Percentiles rank a stretch among this genome's conserved stretches.
Evolutionary conservation across 2,113 vertebrate species (phyloP).

Genomic region (Prolemur simus): DNA sequence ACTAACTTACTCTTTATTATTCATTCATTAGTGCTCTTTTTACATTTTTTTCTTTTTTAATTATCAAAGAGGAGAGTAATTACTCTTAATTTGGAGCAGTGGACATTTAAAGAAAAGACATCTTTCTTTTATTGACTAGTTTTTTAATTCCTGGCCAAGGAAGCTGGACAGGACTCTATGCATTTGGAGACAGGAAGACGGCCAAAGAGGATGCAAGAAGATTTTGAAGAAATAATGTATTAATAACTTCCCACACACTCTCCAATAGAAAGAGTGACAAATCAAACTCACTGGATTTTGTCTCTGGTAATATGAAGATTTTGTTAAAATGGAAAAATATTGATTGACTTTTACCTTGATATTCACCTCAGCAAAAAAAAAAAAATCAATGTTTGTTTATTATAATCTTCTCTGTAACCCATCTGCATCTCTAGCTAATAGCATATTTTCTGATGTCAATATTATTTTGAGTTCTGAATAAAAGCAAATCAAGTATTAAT

Average conservation of each 20-base stretch:
- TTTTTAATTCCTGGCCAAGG: background rate
- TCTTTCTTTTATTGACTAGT: background rate
- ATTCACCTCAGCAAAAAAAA: conserved; percentile 26
- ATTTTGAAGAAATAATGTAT: background rate
- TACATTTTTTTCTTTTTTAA: background rate
- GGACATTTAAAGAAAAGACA: background rate
- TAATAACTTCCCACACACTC: background rate
- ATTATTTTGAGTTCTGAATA: conserved; percentile 46
- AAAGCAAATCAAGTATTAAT: background rate
- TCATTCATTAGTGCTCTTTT: background rate
- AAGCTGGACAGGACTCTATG: background rate
- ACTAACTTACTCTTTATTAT: background rate
- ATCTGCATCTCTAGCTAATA: conserved; percentile 34
- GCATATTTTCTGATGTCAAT: conserved; percentile 23
- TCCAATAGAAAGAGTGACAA: background rate
- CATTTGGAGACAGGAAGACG: background rate
- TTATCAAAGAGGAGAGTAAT: background rate
- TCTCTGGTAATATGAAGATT: conserved; percentile 48
- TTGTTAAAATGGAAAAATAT: conserved; percentile 50
- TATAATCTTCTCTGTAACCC: conserved; percentile 47
- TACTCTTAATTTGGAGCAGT: background rate
- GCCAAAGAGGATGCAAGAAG: background rate
- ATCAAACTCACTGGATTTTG: background rate
- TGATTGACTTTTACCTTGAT: conserved; percentile 63
- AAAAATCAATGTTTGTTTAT: conserved; percentile 64